These are phyloP conservation scores for Sinocyclocheilus maitianheensis DNA, from an alignment of 2,113 vertebrate genomes.

Conservation along the genomic window DNA sequence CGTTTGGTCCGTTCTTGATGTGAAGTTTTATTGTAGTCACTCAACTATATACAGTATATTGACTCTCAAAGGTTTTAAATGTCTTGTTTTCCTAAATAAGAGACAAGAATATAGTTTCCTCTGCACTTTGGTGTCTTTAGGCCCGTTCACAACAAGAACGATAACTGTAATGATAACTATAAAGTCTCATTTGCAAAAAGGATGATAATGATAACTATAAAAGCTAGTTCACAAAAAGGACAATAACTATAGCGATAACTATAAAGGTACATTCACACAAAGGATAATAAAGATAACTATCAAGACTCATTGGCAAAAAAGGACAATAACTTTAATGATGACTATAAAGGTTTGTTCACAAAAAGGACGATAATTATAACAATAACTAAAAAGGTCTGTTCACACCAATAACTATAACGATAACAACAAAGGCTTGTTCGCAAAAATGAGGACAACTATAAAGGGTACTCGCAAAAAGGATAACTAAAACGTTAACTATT, in stretches of 20 bases:
- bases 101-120: background rate
- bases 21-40: slow-evolving; percentile 20
- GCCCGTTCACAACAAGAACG: background rate
- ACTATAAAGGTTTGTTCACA: too few species aligned
- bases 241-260: background rate
- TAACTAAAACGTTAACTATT: too few species aligned
- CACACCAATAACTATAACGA: too few species aligned
- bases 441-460: too few species aligned
- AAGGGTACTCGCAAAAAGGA: too few species aligned
- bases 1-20: slow-evolving; percentile 14
- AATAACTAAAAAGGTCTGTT: too few species aligned
- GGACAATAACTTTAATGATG: too few species aligned
- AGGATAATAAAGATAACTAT: too few species aligned
- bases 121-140: background rate
- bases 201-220: background rate
- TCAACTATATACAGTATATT: slow-evolving; percentile 1
- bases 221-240: background rate
- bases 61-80: background rate
- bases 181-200: background rate
- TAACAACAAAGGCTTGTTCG: too few species aligned
- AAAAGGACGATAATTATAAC: background rate
- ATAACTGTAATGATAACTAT: background rate
- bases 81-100: background rate
- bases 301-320: too few species aligned
- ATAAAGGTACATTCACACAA: too few species aligned